These are phyloP conservation scores for Nebria ingens DNA, from an alignment of 1,140 invertebrate genomes.

Conservation along the genomic window DNA sequence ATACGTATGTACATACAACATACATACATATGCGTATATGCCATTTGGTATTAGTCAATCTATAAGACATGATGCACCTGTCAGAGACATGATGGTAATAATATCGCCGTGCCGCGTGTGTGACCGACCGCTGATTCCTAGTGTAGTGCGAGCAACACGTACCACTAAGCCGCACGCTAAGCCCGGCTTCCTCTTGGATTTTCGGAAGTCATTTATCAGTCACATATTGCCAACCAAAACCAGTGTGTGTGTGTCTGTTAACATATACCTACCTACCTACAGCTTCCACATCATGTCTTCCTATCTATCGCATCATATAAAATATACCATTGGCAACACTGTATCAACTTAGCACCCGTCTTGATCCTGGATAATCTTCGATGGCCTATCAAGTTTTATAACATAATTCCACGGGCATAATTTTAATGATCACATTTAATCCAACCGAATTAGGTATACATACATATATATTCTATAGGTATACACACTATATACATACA, in stretches of 20 bases:
- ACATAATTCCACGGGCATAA: conserved; percentile 35
- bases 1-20: no score
- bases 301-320: not conserved
- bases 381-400: conserved; percentile 37
- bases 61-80: not conserved
- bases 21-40: no score
- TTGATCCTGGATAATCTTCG: conserved; percentile 35
- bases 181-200: conserved; percentile 10
- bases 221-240: conserved; percentile 9
- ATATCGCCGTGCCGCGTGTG: no score
- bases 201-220: conserved; percentile 13
- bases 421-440: conserved; percentile 36
- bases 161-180: conserved; percentile 2
- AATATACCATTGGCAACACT: not conserved
- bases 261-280: not conserved
- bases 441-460: conserved; percentile 32
- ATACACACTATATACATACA: not conserved
- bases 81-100: not conserved
- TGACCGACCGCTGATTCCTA: not conserved
- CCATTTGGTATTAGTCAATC: no score
- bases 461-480: no score
- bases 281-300: not conserved
- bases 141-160: not conserved
- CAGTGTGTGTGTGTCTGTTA: not conserved
- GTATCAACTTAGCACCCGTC: not conserved